Evolutionary conservation across 2,888 invertebrate genomes (phyloP).

Genomic region (Pristionchus exspectatus): DNA sequence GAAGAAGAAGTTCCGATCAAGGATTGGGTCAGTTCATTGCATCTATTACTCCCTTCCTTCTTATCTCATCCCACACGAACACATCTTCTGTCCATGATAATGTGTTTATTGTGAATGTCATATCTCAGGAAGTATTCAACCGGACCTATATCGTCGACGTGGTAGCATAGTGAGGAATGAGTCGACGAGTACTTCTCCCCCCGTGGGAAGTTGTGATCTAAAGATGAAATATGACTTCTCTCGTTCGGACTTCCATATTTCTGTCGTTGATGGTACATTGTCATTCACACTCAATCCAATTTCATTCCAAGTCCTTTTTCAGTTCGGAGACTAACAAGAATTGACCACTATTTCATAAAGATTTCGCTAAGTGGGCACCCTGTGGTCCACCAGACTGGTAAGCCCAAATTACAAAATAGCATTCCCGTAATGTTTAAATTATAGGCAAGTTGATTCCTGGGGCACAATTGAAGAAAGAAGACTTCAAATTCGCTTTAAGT

Average conservation of each 20-base stretch:
- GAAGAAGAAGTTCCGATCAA: constrained; percentile 62
- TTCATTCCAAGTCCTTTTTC: neutral
- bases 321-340: constrained; percentile 16
- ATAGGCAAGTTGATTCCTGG: constrained; percentile 49
- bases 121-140: constrained; percentile 66
- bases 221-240: constrained; percentile 55
- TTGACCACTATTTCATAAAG: constrained; percentile 42
- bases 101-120: neutral
- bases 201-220: constrained; percentile 46
- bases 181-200: neutral
- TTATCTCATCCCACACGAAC: neutral
- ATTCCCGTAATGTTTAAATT: neutral
- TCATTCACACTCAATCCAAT: constrained; percentile 3
- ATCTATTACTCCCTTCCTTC: neutral
- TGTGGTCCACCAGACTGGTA: constrained; percentile 33
- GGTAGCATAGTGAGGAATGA: constrained; percentile 61
- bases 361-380: constrained; percentile 26
- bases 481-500: constrained; percentile 58
- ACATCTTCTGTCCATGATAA: neutral
- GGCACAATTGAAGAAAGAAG: constrained; percentile 47
- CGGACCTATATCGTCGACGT: constrained; percentile 66
- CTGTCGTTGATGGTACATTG: constrained; percentile 50
- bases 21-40: constrained; percentile 58
- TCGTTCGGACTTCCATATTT: constrained; percentile 48
- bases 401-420: neutral